Evolutionary conservation across 2,797 vertebrate species (phyloP), one percentile per base, ranked within the genome.

Genomic region (Melanotaenia nigrans): DNA sequence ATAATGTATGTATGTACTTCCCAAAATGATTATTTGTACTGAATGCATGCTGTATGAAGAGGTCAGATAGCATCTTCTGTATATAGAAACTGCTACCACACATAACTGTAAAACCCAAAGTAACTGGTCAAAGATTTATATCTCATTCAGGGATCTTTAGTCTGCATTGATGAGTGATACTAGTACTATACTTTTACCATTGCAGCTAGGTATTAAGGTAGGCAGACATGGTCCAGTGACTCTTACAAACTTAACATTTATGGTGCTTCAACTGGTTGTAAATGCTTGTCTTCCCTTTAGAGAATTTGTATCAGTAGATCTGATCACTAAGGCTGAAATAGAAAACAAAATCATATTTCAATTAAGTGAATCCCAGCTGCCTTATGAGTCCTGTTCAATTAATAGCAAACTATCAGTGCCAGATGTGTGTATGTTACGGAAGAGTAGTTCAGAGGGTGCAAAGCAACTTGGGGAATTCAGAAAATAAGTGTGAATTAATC

Each of bases 401-500:
- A 42, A 65, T 49, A 58, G 57, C 40, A 73, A 73, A 67, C 35
- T 70, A 45, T 61, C 24, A 78, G 47, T 70, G 54, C 54, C 16
- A 69, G 33, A 57, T 68, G 56, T 81, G 25, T 83, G 68, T 83
- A 72, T 87, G 89, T 91, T 92, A 90, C 69, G 61, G 51, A 78
- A 56, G 72, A 75, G 78, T 82, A 68, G 86, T 89, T 89, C 56
- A 87, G 77, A 86, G 76, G 88, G 71, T 88, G 82, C 71, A 87
- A 92, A 85, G 83, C 82, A 77, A 89, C 87, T 87, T 58, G 77
- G 74, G 76, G 40, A 82, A 81, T 83, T 83, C 77, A 83, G 64
- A 62, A 74, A 70, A 82, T 77, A 82, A 86, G 79, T 78, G 81
- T 84, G 74, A 84, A 90, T 90, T 89, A 88, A 90, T 91, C 77